Base-by-base conservation (phyloP, 2,888 invertebrate species). In the Campoletis raptor region DNA sequence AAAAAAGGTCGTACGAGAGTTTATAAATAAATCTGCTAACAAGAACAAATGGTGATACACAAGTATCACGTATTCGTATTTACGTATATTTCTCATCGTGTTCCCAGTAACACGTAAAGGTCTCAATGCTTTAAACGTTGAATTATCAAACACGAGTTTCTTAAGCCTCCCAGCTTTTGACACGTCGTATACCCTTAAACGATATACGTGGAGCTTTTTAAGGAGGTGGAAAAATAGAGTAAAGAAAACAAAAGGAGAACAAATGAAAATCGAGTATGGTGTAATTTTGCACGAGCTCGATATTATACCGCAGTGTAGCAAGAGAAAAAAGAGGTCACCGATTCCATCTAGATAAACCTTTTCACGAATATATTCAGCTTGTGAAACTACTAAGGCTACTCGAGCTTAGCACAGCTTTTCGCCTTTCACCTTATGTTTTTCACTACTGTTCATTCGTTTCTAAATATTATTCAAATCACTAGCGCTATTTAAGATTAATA, bases 21-120 rank as follows among this genome's bases (percentile, higher is more conserved):
- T 30, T 30, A 82, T 85, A 85, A 87, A 85, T 83, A 87, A 85
- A 85, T 87, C 30, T 77, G 52, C 45, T 21, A 70, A 70, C 78
- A 77, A 74, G 73, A 48, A 61, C 73, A 81, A 84, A 78, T 80
- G 54, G 48, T 48, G 70, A 80, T 84, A 84, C 87, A 82, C 80
- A 45, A 79, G 36, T 48, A 6, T 30, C 30, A 30, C 30, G 30
- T 30, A 30, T 30, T 30, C 30, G 30, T 30, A 30, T 30, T 30
- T 30, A 30, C 30, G 30, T 30, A 30, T 30, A 30, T 30, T 48
- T 12, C 57, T 74, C 64, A 30, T 48, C 45, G 72, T 45, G 24
- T 18, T 66, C 21, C 36, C 57, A 21, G 61, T 42, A 36, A 70
- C 80, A 80, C 69, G 74, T 69, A 42, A 36, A 69, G 57, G 54